phyloP scores from a whole-genome alignment of 2,113 vertebrate species.

The Anseranas semipalmata region DNA sequence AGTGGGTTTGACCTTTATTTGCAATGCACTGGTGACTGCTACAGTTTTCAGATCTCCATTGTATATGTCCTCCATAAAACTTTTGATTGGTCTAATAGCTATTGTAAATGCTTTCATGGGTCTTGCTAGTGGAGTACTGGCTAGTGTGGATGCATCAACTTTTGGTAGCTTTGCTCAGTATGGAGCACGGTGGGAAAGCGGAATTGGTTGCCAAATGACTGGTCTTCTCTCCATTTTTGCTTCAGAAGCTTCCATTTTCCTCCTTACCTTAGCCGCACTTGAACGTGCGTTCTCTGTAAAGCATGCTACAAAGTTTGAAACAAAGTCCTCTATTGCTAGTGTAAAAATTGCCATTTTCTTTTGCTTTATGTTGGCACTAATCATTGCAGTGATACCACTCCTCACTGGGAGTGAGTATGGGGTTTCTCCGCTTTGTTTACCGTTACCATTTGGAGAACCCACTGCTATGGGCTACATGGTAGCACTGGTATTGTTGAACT shows the following conservation, averaged over 20 bases:
- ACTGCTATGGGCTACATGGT: conserved; percentile 83
- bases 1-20: conserved; percentile 82
- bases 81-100: conserved; percentile 87
- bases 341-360: conserved; percentile 72
- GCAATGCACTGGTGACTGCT: conserved; percentile 84
- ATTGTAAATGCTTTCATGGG: conserved; percentile 86
- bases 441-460: conserved; percentile 82
- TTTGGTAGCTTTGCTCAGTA: conserved; percentile 89
- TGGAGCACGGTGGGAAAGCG: conserved; percentile 88
- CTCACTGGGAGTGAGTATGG: conserved; percentile 79
- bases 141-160: conserved; percentile 85
- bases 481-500: conserved; percentile 89
- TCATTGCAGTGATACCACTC: conserved; percentile 81
- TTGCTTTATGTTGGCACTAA: conserved; percentile 77
- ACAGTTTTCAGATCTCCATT: conserved; percentile 82
- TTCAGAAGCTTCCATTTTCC: conserved; percentile 87
- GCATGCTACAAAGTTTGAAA: conserved; percentile 72
- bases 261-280: conserved; percentile 87
- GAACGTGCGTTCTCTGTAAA: conserved; percentile 82
- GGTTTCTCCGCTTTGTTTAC: conserved; percentile 87
- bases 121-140: conserved; percentile 84
- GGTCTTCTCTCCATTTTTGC: conserved; percentile 89
- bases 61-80: conserved; percentile 81
- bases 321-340: conserved; percentile 57
- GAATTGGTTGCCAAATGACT: conserved; percentile 84